Conservation (phyloP, 1,140 invertebrate genomes). For the Heliconius congener region DNA sequence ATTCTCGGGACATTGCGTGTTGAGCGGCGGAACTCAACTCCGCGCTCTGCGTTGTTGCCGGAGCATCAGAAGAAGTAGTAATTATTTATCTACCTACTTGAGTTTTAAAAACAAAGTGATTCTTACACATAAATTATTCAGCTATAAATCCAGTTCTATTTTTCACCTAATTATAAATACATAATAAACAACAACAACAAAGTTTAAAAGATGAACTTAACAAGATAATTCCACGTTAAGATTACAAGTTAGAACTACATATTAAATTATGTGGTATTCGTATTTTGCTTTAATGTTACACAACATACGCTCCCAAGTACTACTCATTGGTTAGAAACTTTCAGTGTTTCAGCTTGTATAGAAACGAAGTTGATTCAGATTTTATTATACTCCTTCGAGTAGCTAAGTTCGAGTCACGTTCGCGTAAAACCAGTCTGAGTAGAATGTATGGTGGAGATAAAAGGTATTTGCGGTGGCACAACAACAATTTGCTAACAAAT, state of each 20-base stretch:
- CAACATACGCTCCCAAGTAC: constrained; percentile 8
- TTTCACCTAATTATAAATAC: constrained; percentile 7
- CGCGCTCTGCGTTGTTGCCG: no score
- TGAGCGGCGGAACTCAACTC: no score
- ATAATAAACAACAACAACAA: constrained; percentile 7
- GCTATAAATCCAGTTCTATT: background rate
- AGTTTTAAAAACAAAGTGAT: background rate
- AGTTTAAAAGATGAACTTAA: background rate
- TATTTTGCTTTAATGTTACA: constrained; percentile 20
- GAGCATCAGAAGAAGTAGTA: no score
- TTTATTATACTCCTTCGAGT: constrained; percentile 39
- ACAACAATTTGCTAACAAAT: constrained; percentile 18
- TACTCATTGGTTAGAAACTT: background rate
- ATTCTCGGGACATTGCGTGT: no score
- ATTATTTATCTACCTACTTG: background rate
- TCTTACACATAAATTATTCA: background rate
- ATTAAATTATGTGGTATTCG: background rate
- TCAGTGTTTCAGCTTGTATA: background rate
- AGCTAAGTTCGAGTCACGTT: constrained; percentile 37
- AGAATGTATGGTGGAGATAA: constrained; percentile 36
- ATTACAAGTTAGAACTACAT: constrained; percentile 17
- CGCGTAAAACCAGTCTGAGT: constrained; percentile 36
- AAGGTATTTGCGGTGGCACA: constrained; percentile 29
- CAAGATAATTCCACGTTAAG: constrained; percentile 1
- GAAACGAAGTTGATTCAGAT: constrained; percentile 30